Evolutionary conservation across 2,797 vertebrate species (phyloP).

Genomic region (Antennarius maculatus): DNA sequence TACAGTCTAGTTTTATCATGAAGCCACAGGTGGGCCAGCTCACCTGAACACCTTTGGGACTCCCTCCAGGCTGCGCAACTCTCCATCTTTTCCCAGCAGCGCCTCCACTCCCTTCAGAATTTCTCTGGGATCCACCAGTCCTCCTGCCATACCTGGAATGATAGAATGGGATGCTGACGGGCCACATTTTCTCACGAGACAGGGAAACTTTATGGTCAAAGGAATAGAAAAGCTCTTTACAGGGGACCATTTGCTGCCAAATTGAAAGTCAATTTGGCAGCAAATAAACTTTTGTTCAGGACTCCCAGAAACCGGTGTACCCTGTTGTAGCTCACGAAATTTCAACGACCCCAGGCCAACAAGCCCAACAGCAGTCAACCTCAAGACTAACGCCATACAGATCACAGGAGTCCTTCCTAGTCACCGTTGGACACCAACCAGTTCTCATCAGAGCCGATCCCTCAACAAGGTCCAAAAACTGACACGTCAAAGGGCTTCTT

Average conservation of each 20-base stretch:
- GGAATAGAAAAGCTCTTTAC: background rate
- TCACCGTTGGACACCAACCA: background rate
- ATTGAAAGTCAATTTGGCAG: background rate
- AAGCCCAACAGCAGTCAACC: no score
- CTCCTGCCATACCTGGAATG: conserved; percentile 87
- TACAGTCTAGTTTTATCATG: no score
- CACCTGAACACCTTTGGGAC: conserved; percentile 94
- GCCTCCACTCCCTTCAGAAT: conserved; percentile 93
- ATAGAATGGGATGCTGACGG: background rate
- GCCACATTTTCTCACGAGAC: background rate
- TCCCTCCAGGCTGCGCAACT: conserved; percentile 91
- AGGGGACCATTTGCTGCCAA: conserved; percentile 24
- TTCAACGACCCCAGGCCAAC: no score
- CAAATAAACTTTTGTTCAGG: background rate
- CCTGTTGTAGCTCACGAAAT: no score
- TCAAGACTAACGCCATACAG: background rate
- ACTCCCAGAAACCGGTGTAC: background rate
- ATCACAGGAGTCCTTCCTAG: background rate
- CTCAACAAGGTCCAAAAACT: background rate
- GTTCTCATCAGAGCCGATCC: background rate
- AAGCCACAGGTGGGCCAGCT: conserved; percentile 22
- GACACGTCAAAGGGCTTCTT: background rate
- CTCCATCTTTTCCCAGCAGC: conserved; percentile 92
- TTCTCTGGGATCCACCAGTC: conserved; percentile 93
- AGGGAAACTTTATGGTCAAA: background rate